Percentiles rank a stretch among this genome's conserved stretches.
phyloP scores from a whole-genome alignment of 2,113 vertebrate species.

The Elephas maximus region DNA sequence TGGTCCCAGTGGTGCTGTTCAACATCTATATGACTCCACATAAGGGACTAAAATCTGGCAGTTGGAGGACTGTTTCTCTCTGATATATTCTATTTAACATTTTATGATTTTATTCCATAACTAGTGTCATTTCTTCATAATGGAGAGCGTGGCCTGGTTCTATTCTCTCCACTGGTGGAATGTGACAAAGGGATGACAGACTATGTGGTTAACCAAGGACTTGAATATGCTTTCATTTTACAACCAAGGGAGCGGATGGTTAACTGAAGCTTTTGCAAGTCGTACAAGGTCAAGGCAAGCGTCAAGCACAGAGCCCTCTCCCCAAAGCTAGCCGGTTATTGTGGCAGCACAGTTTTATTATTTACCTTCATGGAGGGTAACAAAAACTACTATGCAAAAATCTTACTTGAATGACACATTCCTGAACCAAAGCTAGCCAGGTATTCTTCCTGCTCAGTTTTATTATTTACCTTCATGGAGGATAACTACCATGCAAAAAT shows the following conservation, averaged over 20 bases:
- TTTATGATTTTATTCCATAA: conserved; percentile 55
- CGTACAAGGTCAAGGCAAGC: neutral
- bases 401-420: neutral
- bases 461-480: neutral
- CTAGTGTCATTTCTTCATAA: conserved; percentile 25
- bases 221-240: conserved; percentile 46
- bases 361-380: neutral
- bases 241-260: neutral
- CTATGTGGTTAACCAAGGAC: conserved; percentile 7
- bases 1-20: conserved; percentile 8
- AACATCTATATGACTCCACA: conserved; percentile 42
- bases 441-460: neutral
- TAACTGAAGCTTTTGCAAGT: conserved; percentile 7
- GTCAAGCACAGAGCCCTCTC: neutral
- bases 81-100: conserved; percentile 52
- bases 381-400: neutral
- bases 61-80: conserved; percentile 26
- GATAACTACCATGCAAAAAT: neutral
- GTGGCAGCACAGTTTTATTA: neutral
- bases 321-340: neutral
- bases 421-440: neutral
- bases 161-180: neutral
- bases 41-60: conserved; percentile 40
- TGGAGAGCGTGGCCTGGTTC: neutral
- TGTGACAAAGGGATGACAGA: neutral